phyloP scores from a whole-genome alignment of 1,140 invertebrate species.

The Drosophila yakuba region DNA sequence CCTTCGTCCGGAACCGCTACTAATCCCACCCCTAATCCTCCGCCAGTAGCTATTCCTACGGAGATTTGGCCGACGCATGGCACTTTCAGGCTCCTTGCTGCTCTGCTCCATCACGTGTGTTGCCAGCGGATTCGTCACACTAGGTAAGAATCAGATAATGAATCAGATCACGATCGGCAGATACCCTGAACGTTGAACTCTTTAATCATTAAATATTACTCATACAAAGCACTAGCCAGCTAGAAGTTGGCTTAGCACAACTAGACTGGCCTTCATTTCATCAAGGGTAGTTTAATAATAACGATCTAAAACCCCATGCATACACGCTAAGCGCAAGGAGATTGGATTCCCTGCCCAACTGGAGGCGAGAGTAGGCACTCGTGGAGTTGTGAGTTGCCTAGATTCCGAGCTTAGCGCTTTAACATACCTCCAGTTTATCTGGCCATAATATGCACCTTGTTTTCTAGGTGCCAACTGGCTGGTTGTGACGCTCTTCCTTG shows the following conservation, averaged over 20 bases:
- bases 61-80: conserved; percentile 86
- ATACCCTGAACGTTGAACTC: neutral
- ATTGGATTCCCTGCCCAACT: conserved; percentile 48
- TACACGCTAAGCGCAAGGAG: conserved; percentile 48
- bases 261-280: too few species aligned
- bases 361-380: conserved; percentile 3
- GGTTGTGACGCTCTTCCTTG: conserved; percentile 86
- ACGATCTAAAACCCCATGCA: conserved; percentile 12
- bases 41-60: conserved; percentile 84
- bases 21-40: neutral
- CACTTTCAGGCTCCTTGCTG: conserved; percentile 86
- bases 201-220: neutral
- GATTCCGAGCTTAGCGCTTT: neutral
- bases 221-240: neutral
- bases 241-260: neutral
- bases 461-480: conserved; percentile 85
- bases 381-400: conserved; percentile 4
- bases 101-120: conserved; percentile 87
- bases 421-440: too few species aligned
- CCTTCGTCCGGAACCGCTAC: too few species aligned
- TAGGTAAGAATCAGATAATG: conserved; percentile 42
- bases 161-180: neutral
- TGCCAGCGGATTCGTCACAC: conserved; percentile 78
- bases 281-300: neutral
- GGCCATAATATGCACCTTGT: neutral